These are phyloP conservation scores for Alaudala cheleensis DNA, from an alignment of 2,113 vertebrate species.

Conservation along the genomic window DNA sequence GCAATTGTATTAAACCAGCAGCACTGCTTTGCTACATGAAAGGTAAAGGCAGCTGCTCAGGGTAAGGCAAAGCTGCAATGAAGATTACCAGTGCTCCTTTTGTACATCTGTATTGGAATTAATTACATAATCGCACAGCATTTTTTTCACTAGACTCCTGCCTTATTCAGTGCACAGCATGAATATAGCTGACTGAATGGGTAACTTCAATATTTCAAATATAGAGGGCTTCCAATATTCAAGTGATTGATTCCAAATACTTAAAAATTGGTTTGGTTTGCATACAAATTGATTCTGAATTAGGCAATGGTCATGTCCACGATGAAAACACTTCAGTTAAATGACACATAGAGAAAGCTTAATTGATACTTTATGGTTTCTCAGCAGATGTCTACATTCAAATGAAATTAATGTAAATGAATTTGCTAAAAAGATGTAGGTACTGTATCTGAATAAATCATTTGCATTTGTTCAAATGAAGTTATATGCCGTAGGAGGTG, in stretches of 20 bases:
- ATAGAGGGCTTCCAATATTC: constrained; percentile 15
- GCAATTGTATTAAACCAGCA: neutral
- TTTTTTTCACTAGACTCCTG: neutral
- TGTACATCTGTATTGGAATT: neutral
- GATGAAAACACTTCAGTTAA: constrained; percentile 51
- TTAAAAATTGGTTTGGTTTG: constrained; percentile 53
- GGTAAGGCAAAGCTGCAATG: neutral
- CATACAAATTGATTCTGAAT: constrained; percentile 58
- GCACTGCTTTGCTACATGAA: neutral
- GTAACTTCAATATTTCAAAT: constrained; percentile 36
- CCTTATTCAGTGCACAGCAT: neutral
- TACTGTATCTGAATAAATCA: constrained; percentile 27
- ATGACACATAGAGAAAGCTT: constrained; percentile 50
- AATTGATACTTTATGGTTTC: constrained; percentile 52
- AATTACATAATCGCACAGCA: constrained; percentile 7
- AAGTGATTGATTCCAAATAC: constrained; percentile 38
- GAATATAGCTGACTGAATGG: neutral
- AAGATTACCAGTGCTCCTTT: neutral
- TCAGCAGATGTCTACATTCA: constrained; percentile 52
- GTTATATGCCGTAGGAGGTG: neutral
- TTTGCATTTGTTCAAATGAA: constrained; percentile 23
- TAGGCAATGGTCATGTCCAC: constrained; percentile 38
- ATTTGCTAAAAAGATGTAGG: constrained; percentile 17
- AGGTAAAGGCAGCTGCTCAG: constrained; percentile 33
- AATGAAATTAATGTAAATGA: constrained; percentile 32